Evolutionary conservation across 2,797 vertebrate species (phyloP).

Genomic region (Avahi laniger): DNA sequence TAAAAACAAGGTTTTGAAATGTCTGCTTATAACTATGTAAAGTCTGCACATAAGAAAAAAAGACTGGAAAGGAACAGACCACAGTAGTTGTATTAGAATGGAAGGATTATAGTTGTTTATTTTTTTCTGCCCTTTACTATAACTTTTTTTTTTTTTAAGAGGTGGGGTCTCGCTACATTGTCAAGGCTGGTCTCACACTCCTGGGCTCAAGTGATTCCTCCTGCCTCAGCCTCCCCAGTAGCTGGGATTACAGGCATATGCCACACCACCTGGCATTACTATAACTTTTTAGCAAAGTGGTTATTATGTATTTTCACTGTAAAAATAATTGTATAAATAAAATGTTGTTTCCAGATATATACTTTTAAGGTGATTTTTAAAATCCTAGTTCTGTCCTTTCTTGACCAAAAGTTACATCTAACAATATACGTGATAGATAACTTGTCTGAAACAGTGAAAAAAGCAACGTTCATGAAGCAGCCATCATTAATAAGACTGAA

Average conservation of each 20-base stretch:
- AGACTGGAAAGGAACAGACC: neutral
- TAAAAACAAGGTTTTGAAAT: neutral
- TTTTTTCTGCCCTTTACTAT: neutral
- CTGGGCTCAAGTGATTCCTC: neutral
- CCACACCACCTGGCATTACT: neutral
- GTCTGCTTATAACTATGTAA: neutral
- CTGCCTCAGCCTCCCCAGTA: neutral
- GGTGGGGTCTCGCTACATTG: neutral
- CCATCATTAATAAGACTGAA: neutral
- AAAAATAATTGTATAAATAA: conserved; percentile 3
- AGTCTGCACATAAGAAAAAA: neutral
- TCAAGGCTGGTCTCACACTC: neutral
- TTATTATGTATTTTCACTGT: neutral
- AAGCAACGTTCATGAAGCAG: neutral
- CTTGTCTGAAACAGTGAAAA: neutral
- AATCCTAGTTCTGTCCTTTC: neutral
- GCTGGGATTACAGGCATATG: neutral
- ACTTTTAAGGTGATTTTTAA: neutral
- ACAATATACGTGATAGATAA: neutral
- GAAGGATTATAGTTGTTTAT: neutral
- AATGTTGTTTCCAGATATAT: conserved; percentile 7
- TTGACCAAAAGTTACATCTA: neutral
- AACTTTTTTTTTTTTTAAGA: neutral
- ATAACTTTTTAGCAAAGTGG: neutral
- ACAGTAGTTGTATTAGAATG: neutral